Base-by-base conservation (phyloP, 2,888 invertebrate species). In the Ectropis crepuscularia region DNA sequence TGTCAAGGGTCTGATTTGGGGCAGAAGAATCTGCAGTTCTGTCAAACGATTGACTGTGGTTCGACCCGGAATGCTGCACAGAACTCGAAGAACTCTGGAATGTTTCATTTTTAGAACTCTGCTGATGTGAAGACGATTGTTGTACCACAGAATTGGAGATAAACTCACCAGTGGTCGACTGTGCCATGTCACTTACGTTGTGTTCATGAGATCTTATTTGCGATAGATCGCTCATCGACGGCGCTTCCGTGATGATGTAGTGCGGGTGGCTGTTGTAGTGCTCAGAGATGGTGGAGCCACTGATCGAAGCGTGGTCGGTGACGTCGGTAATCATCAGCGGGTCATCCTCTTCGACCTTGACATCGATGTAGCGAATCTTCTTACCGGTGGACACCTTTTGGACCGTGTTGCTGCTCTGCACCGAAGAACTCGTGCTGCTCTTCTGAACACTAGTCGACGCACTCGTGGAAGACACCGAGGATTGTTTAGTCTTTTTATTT, bases 401-500 rank as follows among this genome's bases (percentile, higher is more conserved):
- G 70, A 87, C 76, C 8, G 87, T 85, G 71, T 84, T 91, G 77
- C 87, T 89, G 77, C 86, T 89, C 70, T 89, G 89, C 71, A 90
- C 87, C 42, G 89, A 86, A 10, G 86, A 89, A 10, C 90, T 82
- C 0, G 88, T 87, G 72, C 87, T 90, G 50, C 83, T 87, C 79
- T 91, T 91, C 80, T 91, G 91, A 71, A 90, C 90, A 87, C 88
- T 91, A 65, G 85, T 92, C 74, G 91, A 89, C 39, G 89, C 89
- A 88, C 89, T 84, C 57, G 89, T 82, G 51, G 86, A 79, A 62
- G 82, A 85, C 86, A 88, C 89, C 81, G 88, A 88, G 64, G 90
- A 83, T 80, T 90, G 87, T 72, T 92, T 92, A 92, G 89, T 92
- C 90, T 93, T 93, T 92, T 93, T 93, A 85, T 92, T 92, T 89